Base-by-base conservation (phyloP, 2,888 invertebrate species). In the Carcina quercana region DNA sequence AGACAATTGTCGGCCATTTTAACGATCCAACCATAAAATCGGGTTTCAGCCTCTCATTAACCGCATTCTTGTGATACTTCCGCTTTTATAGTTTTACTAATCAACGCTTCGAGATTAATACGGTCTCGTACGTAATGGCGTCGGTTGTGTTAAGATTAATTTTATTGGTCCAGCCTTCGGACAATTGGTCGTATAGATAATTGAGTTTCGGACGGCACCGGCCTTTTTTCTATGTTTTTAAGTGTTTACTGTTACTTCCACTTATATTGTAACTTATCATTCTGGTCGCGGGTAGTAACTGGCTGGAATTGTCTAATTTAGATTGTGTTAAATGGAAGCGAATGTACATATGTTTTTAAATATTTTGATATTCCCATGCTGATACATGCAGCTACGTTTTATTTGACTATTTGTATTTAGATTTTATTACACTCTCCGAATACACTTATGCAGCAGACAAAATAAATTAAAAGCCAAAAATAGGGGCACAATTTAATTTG, bases 21-120 rank as follows among this genome's bases (percentile, higher is more conserved):
- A 76, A 79, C 78, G 78, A 75, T 72, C 73, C 56, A 50, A 75
- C 66, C 79, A 80, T 82, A 82, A 17, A 83, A 79, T 73, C 72
- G 62, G 69, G 74, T 72, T 78, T 75, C 66, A 72, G 72, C 47
- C 70, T 69, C 76, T 80, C 80, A 82, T 80, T 82, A 79, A 78
- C 80, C 78, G 74, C 82, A 83, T 83, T 83, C 82, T 68, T 76
- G 63, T 73, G 76, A 80, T 79, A 82, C 79, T 82, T 82, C 82
- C 80, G 78, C 76, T 76, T 82, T 83, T 82, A 83, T 82, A 83
- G 82, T 80, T 80, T 79, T 74, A 80, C 79, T 82, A 82, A 82
- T 82, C 82, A 82, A 82, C 78, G 76, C 73, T 62, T 63, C 50
- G 64, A 80, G 79, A 79, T 82, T 80, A 80, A 79, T 82, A 68